phyloP scores from a whole-genome alignment of 2,113 vertebrate species.

The Uria lomvia region DNA sequence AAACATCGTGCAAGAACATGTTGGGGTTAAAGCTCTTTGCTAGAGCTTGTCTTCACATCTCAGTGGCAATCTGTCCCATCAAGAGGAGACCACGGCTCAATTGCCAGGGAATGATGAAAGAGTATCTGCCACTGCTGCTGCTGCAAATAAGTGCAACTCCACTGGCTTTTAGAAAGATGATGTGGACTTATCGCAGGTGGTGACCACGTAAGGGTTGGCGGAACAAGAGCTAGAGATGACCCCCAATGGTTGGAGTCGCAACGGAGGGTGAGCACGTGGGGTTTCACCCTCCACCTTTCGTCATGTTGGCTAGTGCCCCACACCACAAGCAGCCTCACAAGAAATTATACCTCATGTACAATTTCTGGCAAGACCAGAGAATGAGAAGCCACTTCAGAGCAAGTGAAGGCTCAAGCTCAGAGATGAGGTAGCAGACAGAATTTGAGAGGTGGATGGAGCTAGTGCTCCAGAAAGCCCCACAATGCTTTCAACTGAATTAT shows the following conservation, averaged over 20 bases:
- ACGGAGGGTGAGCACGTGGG: neutral
- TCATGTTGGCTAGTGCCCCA: rapidly evolving
- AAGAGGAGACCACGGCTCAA: neutral
- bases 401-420: rapidly evolving
- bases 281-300: rapidly evolving
- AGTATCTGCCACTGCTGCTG: neutral
- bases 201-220: rapidly evolving
- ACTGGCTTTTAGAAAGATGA: neutral
- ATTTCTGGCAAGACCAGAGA: neutral
- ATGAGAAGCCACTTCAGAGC: neutral
- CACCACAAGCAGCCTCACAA: neutral
- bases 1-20: neutral
- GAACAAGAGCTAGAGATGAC: neutral
- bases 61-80: neutral
- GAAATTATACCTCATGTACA: neutral
- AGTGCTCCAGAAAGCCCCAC: neutral
- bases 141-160: neutral
- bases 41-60: neutral
- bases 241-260: rapidly evolving
- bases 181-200: neutral
- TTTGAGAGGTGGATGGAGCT: too few relatives aligned
- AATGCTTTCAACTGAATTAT: neutral
- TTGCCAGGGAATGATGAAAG: neutral
- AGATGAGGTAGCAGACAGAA: too few relatives aligned
- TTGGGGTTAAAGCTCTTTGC: neutral